Conservation (phyloP, 2,888 invertebrate species). For the Cacoxenus indagator region DNA sequence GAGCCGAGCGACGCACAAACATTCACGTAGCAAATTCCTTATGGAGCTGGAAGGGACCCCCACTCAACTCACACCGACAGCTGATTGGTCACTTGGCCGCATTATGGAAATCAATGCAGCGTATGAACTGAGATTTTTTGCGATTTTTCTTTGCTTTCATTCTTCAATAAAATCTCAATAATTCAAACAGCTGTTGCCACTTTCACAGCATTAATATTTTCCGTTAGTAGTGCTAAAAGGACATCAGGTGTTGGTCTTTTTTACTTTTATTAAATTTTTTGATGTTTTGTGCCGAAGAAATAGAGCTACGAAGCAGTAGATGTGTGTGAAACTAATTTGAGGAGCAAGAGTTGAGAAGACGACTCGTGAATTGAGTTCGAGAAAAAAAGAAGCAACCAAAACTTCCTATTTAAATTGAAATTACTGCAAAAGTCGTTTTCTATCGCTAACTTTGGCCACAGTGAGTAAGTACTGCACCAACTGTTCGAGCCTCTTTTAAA, state of each 20-base stretch:
- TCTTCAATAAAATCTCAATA: neutral
- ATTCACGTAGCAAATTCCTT: neutral
- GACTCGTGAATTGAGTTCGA: neutral
- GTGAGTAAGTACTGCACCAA: slow-evolving; percentile 9
- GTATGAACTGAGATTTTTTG: slow-evolving; percentile 3
- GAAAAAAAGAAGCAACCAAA: neutral
- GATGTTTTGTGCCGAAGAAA: neutral
- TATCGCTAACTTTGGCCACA: neutral
- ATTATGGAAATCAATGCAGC: slow-evolving; percentile 14
- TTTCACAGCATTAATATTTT: slow-evolving; percentile 1
- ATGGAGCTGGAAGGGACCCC: neutral
- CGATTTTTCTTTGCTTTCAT: neutral
- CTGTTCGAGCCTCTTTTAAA: no score
- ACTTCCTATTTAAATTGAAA: no score
- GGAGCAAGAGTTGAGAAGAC: neutral
- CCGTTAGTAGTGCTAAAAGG: neutral
- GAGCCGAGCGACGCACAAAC: neutral
- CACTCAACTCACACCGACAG: no score
- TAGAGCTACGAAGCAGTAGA: neutral
- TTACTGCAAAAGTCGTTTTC: neutral
- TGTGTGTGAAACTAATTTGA: neutral
- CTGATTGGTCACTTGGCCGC: slow-evolving; percentile 15
- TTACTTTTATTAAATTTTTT: slow-evolving; percentile 2
- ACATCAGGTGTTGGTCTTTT: slow-evolving; percentile 16
- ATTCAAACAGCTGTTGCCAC: slow-evolving; percentile 14